These are phyloP conservation scores for Rhincodon typus DNA, from an alignment of 2,797 vertebrate genomes.

Conservation along the genomic window DNA sequence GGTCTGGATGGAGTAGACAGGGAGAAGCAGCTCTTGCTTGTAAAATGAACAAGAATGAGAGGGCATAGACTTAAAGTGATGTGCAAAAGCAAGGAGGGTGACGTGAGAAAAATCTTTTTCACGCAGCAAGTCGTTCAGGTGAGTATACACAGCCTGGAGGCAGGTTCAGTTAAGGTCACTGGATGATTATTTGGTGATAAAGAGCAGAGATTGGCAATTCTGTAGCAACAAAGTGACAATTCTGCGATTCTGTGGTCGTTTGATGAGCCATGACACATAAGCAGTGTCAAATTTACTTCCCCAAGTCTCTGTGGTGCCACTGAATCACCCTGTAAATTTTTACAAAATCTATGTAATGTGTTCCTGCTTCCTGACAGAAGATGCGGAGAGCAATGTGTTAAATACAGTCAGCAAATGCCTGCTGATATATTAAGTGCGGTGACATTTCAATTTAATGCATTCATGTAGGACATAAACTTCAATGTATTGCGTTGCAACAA, in stretches of 20 bases:
- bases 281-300: neutral
- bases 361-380: neutral
- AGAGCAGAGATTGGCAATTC: no score
- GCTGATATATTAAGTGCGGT: neutral
- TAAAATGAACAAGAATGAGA: no score
- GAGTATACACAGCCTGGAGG: no score
- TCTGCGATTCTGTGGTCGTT: neutral
- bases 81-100: no score
- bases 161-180: no score
- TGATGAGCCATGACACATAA: neutral
- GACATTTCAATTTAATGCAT: constrained; percentile 28
- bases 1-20: no score
- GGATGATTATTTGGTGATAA: no score
- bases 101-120: no score
- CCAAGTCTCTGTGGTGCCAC: neutral
- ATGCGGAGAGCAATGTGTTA: constrained; percentile 26
- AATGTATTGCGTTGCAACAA: neutral
- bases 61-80: no score
- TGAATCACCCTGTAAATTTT: neutral
- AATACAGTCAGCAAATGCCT: neutral
- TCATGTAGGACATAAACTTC: constrained; percentile 12
- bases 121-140: no score
- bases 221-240: no score
- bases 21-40: no score
- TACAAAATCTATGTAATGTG: neutral